Conservation (phyloP, 2,113 vertebrate genomes). For the Scartelaos histophorus region DNA sequence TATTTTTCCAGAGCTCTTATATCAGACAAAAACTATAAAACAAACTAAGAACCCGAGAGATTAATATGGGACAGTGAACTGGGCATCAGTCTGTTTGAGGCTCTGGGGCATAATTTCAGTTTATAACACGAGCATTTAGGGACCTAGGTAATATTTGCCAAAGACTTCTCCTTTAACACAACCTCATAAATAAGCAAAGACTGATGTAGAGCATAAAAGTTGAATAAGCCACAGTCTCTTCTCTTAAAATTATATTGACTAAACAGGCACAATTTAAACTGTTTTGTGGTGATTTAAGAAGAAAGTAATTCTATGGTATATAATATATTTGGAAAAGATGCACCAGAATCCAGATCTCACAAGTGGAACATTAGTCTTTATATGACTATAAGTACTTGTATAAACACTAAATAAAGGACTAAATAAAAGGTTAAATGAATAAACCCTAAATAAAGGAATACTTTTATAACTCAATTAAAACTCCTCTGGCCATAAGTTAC, state of each 20-base stretch:
- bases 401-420: background rate
- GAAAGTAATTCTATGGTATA: background rate
- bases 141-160: background rate
- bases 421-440: background rate
- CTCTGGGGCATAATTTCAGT: background rate
- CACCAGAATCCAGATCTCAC: background rate
- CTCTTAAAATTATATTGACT: background rate
- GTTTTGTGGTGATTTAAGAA: background rate
- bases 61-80: background rate
- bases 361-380: background rate
- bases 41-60: slow-evolving; percentile 4
- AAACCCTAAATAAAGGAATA: too few relatives aligned
- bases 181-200: background rate
- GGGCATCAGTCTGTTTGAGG: background rate
- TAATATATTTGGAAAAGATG: background rate
- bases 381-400: background rate
- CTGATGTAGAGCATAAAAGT: background rate
- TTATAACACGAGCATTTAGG: background rate
- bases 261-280: background rate
- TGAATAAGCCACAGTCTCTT: background rate
- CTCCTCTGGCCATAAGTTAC: background rate
- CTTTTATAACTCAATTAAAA: too few relatives aligned
- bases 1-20: background rate
- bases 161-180: background rate
- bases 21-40: slow-evolving; percentile 14